Base-by-base conservation (phyloP, 2,113 vertebrate species). In the Scolopax mira region DNA sequence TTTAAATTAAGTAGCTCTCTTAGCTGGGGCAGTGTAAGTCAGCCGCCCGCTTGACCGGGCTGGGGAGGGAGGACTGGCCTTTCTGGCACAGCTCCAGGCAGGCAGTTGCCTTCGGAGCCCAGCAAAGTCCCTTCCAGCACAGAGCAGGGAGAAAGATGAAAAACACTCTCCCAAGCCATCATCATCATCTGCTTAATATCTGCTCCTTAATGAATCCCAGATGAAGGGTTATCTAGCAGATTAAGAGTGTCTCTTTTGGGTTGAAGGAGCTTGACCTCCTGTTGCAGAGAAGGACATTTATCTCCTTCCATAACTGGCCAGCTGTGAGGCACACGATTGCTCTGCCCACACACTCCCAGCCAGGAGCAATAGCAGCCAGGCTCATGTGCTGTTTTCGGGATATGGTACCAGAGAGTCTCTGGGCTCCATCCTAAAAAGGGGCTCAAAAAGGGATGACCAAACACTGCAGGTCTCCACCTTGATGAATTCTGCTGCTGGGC, bases 321-420 rank as follows among this genome's bases (percentile, higher is more conserved):
- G 27, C 24, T 61, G 33, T 6, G 9, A 69, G 31, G 33, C 1
- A 7, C 7, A 2, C 0, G 1, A 11, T 4, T 57, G 16, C 3
- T 70, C 30, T 89, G 41, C 33, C 23, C 49, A 61, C 3, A 0
- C 11, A 1, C n/a, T 37, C 28, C 25, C 16, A 35, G 8, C 33
- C 46, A 30, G 54, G 13, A 91, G 9, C 15, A 41, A 2, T 0
- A 1, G 12, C 4, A 5, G 44, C 39, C 11, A 2, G 3, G 4
- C 7, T 64, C 37, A 12, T 9, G 1, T 0, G 0, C 21, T 37
- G 12, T 9, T 67, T 81, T 46, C 48, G 46, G 42, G 57, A 72
- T 42, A 10, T 31, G 24, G 6, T 28, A 48, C 14, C 37, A 30
- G 37, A 0, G 4, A 67, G 23, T 8, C 5, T 12, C 42, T 33